Evolutionary conservation across 2,888 invertebrate species (phyloP).

Genomic region (Lycia hirtaria): DNA sequence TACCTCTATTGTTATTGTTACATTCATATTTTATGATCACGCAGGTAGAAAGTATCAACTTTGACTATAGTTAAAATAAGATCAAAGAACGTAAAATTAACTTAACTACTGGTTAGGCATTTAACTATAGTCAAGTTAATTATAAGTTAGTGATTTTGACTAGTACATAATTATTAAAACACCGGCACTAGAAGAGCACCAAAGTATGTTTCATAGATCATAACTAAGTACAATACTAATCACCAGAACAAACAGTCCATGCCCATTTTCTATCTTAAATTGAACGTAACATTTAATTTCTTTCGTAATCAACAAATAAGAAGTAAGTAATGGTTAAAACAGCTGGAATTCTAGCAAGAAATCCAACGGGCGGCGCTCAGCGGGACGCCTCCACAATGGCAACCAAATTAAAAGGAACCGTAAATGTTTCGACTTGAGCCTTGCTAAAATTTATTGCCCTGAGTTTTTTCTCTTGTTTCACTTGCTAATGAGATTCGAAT

Average conservation of each 20-base stretch:
- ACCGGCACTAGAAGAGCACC: conserved; percentile 17
- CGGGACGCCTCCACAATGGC: conserved; percentile 82
- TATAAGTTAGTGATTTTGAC: too few species aligned
- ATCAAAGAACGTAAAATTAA: too few species aligned
- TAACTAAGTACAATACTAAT: conserved; percentile 27
- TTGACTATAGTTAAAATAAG: too few species aligned
- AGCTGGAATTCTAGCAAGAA: conserved; percentile 81
- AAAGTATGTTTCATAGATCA: conserved; percentile 18
- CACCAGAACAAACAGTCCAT: conserved; percentile 5
- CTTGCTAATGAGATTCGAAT: conserved; percentile 83
- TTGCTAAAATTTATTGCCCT: conserved; percentile 83
- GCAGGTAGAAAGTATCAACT: too few species aligned
- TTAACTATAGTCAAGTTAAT: too few species aligned
- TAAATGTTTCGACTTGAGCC: conserved; percentile 82
- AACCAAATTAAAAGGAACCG: conserved; percentile 85
- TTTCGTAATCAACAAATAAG: conserved; percentile 79
- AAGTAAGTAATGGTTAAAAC: conserved; percentile 78
- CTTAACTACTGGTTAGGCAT: too few species aligned
- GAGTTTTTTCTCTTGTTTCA: conserved; percentile 79
- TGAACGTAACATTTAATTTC: conserved; percentile 65
- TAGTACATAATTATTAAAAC: too few species aligned
- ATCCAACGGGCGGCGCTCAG: conserved; percentile 75
- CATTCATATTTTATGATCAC: too few species aligned
- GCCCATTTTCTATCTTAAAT: conserved; percentile 42
- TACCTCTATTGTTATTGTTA: too few species aligned